Evolutionary conservation across 2,797 vertebrate genomes (phyloP).

Genomic region (Lemur catta): DNA sequence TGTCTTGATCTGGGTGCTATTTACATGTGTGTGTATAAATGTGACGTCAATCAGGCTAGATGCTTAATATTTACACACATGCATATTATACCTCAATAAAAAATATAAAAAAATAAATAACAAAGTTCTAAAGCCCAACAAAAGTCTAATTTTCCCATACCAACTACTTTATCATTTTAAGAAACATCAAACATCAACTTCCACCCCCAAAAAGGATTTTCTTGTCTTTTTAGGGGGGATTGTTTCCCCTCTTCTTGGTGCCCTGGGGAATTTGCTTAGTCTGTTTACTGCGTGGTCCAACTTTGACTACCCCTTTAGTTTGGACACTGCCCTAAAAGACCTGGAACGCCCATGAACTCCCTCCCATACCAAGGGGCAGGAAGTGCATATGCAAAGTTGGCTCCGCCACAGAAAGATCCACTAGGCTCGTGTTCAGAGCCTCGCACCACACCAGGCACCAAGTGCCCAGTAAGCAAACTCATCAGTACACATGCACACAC

Average conservation of each 20-base stretch:
- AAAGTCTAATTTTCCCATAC: neutral
- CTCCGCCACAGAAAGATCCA: neutral
- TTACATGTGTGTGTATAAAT: neutral
- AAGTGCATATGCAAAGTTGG: fast-evolving
- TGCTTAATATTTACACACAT: neutral
- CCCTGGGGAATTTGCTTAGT: neutral
- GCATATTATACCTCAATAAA: neutral
- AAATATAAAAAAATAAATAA: neutral
- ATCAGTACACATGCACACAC: too few species aligned
- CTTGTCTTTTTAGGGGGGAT: neutral
- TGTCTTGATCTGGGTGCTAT: neutral
- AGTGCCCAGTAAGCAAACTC: neutral
- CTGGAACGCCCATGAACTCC: neutral
- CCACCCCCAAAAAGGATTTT: neutral
- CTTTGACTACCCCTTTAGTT: neutral
- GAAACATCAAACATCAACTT: neutral
- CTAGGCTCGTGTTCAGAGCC: neutral
- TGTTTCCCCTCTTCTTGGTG: neutral
- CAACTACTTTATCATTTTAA: neutral
- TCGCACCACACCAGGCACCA: too few species aligned
- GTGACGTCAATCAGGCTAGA: neutral
- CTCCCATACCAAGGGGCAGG: neutral
- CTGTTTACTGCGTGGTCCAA: neutral
- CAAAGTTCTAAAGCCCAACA: neutral
- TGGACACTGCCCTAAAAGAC: neutral